A percentile compares a stretch with the other conserved stretches of the same genome.
phyloP scores from a whole-genome alignment of 2,113 vertebrate species.

The Pomatostomus ruficeps region DNA sequence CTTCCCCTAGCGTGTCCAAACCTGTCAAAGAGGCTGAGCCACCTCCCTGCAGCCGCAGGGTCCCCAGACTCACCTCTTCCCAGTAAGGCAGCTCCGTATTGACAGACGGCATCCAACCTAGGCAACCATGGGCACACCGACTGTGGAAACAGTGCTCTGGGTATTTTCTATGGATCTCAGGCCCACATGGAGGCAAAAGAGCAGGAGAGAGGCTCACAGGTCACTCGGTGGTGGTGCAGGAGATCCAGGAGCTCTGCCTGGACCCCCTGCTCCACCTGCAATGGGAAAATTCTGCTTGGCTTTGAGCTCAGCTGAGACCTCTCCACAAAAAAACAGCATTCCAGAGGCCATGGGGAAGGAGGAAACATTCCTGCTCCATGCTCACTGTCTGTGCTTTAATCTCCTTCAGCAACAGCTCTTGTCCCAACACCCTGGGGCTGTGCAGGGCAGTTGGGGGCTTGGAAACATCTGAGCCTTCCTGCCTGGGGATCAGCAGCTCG shows the following conservation, averaged over 20 bases:
- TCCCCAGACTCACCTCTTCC: background rate
- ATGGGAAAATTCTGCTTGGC: background rate
- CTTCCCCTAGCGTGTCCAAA: background rate
- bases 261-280: background rate
- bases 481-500: background rate
- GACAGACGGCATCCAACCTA: background rate
- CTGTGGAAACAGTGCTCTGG: background rate
- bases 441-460: background rate
- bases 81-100: background rate
- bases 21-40: background rate
- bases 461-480: background rate
- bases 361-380: background rate
- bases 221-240: background rate
- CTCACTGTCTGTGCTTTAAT: background rate
- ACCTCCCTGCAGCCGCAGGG: accelerated
- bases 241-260: background rate
- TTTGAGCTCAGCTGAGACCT: background rate
- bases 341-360: background rate
- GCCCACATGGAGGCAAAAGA: accelerated
- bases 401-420: accelerated
- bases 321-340: background rate
- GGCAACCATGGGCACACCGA: accelerated
- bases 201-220: background rate
- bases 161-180: background rate
- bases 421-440: accelerated